Percentiles rank a stretch among this genome's conserved stretches.
These are phyloP conservation scores for Dromius quadrimaculatus DNA, from an alignment of 2,888 invertebrate species.

Conservation along the genomic window DNA sequence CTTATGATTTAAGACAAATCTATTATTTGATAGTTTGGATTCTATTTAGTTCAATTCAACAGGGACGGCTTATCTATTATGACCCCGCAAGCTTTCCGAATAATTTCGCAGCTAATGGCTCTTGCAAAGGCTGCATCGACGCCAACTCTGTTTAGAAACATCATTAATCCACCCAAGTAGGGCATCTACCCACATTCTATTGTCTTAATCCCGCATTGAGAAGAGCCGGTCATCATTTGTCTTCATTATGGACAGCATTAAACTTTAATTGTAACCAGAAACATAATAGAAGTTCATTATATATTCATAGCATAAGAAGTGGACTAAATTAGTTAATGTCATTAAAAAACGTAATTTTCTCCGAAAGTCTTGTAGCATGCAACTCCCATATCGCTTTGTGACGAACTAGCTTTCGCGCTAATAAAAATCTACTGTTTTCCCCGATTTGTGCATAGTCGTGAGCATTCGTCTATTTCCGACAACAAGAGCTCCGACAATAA, in stretches of 20 bases:
- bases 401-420: not conserved
- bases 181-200: not conserved
- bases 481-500: constrained; percentile 9
- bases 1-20: no score
- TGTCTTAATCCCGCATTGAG: constrained; percentile 3
- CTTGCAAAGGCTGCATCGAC: not conserved
- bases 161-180: constrained; percentile 1
- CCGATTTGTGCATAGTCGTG: not conserved
- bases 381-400: no score
- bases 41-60: no score
- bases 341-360: not conserved
- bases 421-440: not conserved
- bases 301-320: constrained; percentile 19
- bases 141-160: constrained; percentile 9
- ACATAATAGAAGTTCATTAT: constrained; percentile 48
- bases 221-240: constrained; percentile 43
- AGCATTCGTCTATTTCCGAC: not conserved
- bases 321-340: not conserved
- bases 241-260: constrained; percentile 49
- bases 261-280: constrained; percentile 49
- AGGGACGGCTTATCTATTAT: no score
- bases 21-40: no score
- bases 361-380: not conserved
- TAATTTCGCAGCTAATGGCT: not conserved
- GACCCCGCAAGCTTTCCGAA: no score